Evolutionary conservation across 1,140 invertebrate genomes (phyloP).

Genomic region (Drosophila triauraria): DNA sequence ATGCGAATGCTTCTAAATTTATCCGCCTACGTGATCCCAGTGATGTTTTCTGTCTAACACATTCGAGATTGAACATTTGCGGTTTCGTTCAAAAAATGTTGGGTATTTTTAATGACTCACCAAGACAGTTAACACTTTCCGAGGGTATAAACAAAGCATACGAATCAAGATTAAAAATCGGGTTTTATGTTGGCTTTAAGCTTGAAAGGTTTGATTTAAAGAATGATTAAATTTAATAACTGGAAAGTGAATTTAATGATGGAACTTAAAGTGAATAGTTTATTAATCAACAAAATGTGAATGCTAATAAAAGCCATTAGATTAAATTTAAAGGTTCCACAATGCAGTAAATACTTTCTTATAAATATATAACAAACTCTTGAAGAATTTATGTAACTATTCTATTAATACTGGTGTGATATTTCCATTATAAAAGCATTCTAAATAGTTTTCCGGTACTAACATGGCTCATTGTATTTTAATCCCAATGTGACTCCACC

Average conservation of each 20-base stretch:
- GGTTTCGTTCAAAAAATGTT: constrained; percentile 20
- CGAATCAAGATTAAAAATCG: constrained; percentile 3
- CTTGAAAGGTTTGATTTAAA: constrained; percentile 5
- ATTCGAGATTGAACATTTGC: constrained; percentile 9
- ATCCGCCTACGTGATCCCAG: constrained; percentile 19
- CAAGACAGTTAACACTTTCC: constrained; percentile 8
- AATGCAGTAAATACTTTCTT: too few relatives aligned
- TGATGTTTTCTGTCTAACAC: constrained; percentile 13
- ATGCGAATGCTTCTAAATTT: constrained; percentile 26
- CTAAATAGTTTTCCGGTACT: background rate
- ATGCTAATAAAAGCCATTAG: background rate
- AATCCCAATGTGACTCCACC: background rate
- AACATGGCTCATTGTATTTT: background rate
- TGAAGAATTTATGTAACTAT: background rate
- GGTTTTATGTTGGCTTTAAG: constrained; percentile 1
- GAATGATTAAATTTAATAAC: background rate
- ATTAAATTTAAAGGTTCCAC: background rate
- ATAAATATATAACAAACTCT: background rate
- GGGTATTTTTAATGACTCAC: constrained; percentile 28
- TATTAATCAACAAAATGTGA: background rate
- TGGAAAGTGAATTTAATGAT: constrained; percentile 9
- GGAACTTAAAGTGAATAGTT: background rate
- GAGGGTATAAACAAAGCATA: constrained; percentile 3
- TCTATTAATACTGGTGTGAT: background rate
- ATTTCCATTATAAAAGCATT: background rate